Percentiles rank a stretch among this genome's conserved stretches.
These are phyloP conservation scores for Contarinia nasturtii DNA, from an alignment of 1,140 invertebrate species.

Conservation along the genomic window DNA sequence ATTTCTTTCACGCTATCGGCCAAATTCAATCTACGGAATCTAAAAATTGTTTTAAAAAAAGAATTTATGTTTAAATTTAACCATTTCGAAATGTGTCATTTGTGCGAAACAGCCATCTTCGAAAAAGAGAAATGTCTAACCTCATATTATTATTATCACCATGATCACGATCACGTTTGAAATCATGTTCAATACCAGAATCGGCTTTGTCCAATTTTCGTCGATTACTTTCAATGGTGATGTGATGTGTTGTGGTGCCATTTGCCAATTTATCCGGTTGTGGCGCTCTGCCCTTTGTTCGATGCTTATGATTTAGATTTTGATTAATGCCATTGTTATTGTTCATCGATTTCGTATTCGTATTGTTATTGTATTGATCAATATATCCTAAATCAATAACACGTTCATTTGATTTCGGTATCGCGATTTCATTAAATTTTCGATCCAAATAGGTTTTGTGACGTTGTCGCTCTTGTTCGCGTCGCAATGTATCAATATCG, in stretches of 20 bases:
- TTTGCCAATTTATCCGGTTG: conserved; percentile 17
- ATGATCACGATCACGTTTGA: conserved; percentile 38
- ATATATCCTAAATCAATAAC: conserved; percentile 1
- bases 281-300: conserved; percentile 27
- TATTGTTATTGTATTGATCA: conserved; percentile 8
- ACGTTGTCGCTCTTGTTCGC: conserved; percentile 7
- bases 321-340: too few relatives aligned
- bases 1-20: conserved; percentile 9
- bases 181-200: conserved; percentile 61
- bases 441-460: conserved; percentile 16
- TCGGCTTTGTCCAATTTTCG: conserved; percentile 33
- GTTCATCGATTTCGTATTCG: conserved; percentile 6
- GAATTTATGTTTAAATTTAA: neutral
- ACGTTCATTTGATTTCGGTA: conserved; percentile 12
- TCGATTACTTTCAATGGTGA: conserved; percentile 5
- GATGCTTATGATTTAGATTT: conserved; percentile 26
- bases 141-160: conserved; percentile 32
- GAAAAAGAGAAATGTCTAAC: conserved; percentile 10
- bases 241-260: conserved; percentile 19
- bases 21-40: neutral
- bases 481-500: conserved; percentile 11
- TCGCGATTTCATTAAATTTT: conserved; percentile 23
- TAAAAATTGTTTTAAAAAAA: neutral
- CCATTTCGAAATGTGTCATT: too few relatives aligned
- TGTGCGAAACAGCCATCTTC: too few relatives aligned